Conservation (phyloP, 2,113 vertebrate species). For the Thryonomys swinderianus region DNA sequence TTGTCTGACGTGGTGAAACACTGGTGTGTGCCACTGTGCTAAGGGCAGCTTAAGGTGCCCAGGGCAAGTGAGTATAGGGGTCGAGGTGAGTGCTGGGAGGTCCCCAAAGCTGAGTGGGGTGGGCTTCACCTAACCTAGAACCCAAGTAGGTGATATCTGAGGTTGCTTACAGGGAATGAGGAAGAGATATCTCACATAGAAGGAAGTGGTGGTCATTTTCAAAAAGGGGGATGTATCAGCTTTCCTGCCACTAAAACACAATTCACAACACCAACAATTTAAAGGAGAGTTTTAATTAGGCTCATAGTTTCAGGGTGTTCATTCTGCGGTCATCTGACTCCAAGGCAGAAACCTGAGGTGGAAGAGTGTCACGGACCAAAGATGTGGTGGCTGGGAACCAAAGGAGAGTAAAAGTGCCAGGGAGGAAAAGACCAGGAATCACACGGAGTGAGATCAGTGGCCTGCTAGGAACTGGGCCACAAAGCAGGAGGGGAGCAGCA, state of each 20-base stretch:
- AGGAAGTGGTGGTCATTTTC: not conserved
- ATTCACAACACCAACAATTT: not conserved
- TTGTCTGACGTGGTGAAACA: too few relatives aligned
- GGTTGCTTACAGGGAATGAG: not conserved
- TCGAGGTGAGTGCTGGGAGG: not conserved
- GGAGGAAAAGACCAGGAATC: not conserved
- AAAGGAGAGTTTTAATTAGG: not conserved
- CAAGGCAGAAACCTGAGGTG: not conserved
- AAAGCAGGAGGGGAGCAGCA: not conserved
- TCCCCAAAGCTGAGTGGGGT: not conserved
- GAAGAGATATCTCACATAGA: not conserved
- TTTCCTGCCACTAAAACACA: not conserved
- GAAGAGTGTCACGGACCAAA: not conserved
- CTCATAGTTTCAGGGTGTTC: not conserved
- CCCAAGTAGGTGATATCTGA: not conserved
- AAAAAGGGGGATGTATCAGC: not conserved
- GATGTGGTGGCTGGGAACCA: not conserved
- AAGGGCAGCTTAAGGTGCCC: rapidly evolving
- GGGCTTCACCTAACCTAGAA: not conserved
- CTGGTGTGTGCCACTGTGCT: not conserved
- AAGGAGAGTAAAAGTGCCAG: not conserved
- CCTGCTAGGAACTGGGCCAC: not conserved
- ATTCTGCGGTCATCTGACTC: not conserved
- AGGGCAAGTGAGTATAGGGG: not conserved
- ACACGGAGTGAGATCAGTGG: not conserved